Conservation (phyloP, 2,113 vertebrate genomes). For the Calonectris borealis region DNA sequence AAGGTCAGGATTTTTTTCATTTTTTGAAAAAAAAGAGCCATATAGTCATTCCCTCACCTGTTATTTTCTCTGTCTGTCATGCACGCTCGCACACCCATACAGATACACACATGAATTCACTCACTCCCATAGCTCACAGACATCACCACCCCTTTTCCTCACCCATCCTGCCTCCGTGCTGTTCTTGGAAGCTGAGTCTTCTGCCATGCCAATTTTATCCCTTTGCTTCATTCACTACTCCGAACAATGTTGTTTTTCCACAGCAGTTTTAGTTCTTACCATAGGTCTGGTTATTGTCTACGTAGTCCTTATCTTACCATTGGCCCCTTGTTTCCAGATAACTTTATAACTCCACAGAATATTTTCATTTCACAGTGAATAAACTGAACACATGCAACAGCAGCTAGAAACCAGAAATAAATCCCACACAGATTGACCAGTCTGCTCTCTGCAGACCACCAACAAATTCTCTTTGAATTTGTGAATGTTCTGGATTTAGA, state of each 20-base stretch:
- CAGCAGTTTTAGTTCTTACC: neutral
- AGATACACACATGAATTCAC: neutral
- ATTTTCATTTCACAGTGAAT: neutral
- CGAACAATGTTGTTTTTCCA: neutral
- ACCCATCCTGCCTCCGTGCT: neutral
- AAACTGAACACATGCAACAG: neutral
- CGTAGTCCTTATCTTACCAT: neutral
- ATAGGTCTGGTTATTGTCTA: neutral
- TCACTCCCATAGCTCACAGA: neutral
- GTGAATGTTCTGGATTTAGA: neutral
- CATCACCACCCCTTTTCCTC: neutral
- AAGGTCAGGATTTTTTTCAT: neutral
- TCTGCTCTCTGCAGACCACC: neutral
- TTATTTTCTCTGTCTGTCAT: neutral
- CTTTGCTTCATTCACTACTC: neutral
- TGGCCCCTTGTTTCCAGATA: neutral
- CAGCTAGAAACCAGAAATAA: neutral
- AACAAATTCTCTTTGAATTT: neutral
- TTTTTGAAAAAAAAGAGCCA: neutral
- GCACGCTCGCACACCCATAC: rapidly evolving
- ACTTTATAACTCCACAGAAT: neutral
- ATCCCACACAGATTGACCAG: neutral
- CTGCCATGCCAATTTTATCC: neutral
- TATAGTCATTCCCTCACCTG: neutral
- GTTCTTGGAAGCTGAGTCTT: neutral